Percentiles rank a stretch among this genome's conserved stretches.
Conservation (phyloP, 1,140 invertebrate species). For the Caenorhabditis remanei region DNA sequence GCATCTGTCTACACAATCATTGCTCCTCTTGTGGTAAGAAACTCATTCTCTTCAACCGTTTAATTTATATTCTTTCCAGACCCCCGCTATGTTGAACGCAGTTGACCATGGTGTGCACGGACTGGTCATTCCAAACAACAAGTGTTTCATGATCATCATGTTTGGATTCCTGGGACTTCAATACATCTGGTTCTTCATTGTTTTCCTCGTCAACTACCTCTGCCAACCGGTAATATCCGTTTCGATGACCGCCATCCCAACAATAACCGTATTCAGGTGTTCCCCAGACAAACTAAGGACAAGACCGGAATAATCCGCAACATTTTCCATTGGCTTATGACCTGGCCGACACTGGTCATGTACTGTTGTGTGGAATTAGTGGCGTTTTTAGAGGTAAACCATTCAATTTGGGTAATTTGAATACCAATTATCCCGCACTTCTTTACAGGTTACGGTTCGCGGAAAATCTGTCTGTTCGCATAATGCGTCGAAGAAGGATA, state of each 20-base stretch:
- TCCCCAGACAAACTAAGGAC: constrained; percentile 69
- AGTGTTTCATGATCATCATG: constrained; percentile 66
- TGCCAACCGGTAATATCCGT: constrained; percentile 63
- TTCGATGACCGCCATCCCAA: background rate
- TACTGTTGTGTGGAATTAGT: constrained; percentile 71
- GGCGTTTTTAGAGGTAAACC: constrained; percentile 68
- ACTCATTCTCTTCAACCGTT: background rate
- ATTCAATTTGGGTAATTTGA: background rate
- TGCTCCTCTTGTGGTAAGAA: constrained; percentile 66
- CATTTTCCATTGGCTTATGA: constrained; percentile 69
- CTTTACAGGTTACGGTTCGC: constrained; percentile 64
- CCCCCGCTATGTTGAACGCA: constrained; percentile 61
- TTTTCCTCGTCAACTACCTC: constrained; percentile 70
- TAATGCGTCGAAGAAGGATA: constrained; percentile 71
- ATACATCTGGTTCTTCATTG: constrained; percentile 70
- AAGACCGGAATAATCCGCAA: constrained; percentile 69
- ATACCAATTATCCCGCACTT: background rate
- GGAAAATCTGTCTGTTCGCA: constrained; percentile 72
- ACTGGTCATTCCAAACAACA: constrained; percentile 64
- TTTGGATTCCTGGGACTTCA: constrained; percentile 67
- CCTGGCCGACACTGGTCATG: constrained; percentile 68
- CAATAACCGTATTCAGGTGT: constrained; percentile 59
- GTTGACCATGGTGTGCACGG: constrained; percentile 58
- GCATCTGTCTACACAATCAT: constrained; percentile 68
- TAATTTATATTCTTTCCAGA: constrained; percentile 35